These are phyloP conservation scores for Anaspis maculata DNA, from an alignment of 2,888 invertebrate genomes.

Conservation along the genomic window DNA sequence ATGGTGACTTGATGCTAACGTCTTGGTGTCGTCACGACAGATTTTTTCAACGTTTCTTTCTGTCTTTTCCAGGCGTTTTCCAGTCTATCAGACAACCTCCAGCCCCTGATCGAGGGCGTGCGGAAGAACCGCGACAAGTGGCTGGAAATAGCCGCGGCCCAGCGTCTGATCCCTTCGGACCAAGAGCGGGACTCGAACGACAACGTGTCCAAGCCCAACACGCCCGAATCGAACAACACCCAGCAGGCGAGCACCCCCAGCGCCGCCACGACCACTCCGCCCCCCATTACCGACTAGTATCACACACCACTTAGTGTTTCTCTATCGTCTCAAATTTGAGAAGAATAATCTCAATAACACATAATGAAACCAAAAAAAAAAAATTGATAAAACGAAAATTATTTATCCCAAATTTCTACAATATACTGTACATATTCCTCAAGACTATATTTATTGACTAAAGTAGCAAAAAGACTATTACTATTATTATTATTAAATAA, in stretches of 20 bases:
- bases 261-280: too few species aligned
- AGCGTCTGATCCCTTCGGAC: slow-evolving; percentile 27
- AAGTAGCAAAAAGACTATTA: too few species aligned
- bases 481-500: too few species aligned
- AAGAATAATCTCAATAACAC: too few species aligned
- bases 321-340: too few species aligned
- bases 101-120: slow-evolving; percentile 76
- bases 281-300: slow-evolving; percentile 24
- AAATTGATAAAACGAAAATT: too few species aligned
- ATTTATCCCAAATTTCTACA: slow-evolving; percentile 27
- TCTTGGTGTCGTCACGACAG: background rate
- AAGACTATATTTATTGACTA: too few species aligned
- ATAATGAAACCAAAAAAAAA: too few species aligned
- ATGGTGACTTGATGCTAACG: too few species aligned
- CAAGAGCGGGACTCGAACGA: slow-evolving; percentile 34
- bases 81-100: slow-evolving; percentile 66
- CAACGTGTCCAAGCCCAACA: slow-evolving; percentile 30
- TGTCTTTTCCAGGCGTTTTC: slow-evolving; percentile 74
- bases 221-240: slow-evolving; percentile 28
- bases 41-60: too few species aligned
- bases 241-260: too few species aligned
- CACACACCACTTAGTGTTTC: slow-evolving; percentile 12
- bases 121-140: slow-evolving; percentile 75
- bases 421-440: background rate
- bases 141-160: slow-evolving; percentile 60